Base-by-base conservation (phyloP, 2,888 invertebrate species). In the Dilophus febrilis region DNA sequence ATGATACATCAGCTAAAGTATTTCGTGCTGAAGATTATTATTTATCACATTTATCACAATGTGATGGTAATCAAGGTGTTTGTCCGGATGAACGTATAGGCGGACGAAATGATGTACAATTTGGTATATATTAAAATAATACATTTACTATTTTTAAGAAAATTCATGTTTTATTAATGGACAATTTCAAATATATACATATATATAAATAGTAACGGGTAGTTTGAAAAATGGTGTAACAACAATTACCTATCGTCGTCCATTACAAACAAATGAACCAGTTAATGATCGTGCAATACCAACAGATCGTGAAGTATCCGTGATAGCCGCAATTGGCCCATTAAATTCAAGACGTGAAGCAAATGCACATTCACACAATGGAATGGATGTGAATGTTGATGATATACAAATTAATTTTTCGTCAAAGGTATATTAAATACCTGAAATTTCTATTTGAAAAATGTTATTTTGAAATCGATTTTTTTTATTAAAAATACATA, bases 271-370 rank as follows among this genome's bases (percentile, higher is more conserved):
- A 0, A 75, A 72, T 47, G 85, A 86, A 49, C 68, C 79, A 1
- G 64, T 68, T 28, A 76, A 76, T 45, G 86, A 86, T 59, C 67
- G 70, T 47, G 72, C 77, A 46, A 72, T 85, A 38, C 70, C 77
- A 1, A 66, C 68, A 2, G 70, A 76, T 18, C 65, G 74, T 1
- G 74, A 80, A 26, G 76, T 81, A 18, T 82, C 78, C 19, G 78
- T 90, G 4, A 83, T 91, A 40, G 88, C 87, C 0, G 90, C 90
- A 4, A 83, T 90, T 49, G 90, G 91, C 1, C 79, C 81, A 0
- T 65, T 91, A 26, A 87, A 86, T 65, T 67, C 72, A 0, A 64
- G 75, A 39, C 74, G 74, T 49, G 87, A 90, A 56, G 86, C 88
- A 5, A 86, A 86, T 51, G 82, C 87, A 0, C 90, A 90, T 57